Conservation (phyloP, 2,113 vertebrate species). For the Stomatorhinus ivindoensis region DNA sequence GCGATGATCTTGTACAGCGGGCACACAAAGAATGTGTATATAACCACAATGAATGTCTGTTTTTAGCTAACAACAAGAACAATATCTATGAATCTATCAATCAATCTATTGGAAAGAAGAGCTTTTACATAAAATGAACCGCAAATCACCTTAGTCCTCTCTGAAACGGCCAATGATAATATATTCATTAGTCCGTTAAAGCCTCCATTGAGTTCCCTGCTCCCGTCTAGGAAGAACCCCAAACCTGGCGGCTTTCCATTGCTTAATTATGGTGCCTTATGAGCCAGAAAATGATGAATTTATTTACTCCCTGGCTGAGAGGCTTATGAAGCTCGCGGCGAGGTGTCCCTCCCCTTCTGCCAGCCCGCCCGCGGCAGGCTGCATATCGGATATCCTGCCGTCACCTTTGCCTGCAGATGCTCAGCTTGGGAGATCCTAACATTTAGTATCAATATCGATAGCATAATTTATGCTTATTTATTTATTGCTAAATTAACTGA, state of each 20-base stretch:
- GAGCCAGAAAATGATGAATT: constrained; percentile 14
- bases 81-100: background rate
- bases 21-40: background rate
- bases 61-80: background rate
- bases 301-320: background rate
- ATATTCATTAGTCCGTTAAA: background rate
- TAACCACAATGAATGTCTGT: background rate
- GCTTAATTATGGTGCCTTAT: constrained; percentile 8
- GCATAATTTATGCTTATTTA: background rate
- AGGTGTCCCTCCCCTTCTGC: background rate
- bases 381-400: background rate
- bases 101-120: background rate
- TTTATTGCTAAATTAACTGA: background rate
- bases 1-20: background rate
- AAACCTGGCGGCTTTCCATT: background rate
- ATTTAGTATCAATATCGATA: background rate
- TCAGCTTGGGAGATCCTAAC: background rate
- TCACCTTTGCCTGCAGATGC: background rate
- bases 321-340: background rate
- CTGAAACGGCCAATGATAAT: background rate
- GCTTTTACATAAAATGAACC: background rate
- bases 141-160: background rate
- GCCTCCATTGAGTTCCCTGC: background rate
- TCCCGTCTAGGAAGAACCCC: background rate
- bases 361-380: background rate